A percentile compares a stretch with the other conserved stretches of the same genome.
Evolutionary conservation across 2,113 vertebrate species (phyloP).

Genomic region (Forbesichthys agassizii): DNA sequence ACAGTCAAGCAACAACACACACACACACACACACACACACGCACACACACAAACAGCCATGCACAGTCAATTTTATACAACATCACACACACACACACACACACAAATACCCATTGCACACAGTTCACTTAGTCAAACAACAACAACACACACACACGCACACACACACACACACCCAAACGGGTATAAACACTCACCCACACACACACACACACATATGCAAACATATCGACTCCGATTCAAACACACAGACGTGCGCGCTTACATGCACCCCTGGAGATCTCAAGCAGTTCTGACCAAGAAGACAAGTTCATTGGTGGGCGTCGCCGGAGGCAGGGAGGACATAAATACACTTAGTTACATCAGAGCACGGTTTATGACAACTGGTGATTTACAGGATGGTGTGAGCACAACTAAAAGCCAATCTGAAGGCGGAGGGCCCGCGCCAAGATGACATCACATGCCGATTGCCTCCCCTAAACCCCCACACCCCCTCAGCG

Average conservation of each 20-base stretch:
- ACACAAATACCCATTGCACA: not conserved
- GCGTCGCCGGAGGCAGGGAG: slow-evolving; percentile 31
- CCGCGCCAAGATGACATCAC: too few relatives aligned
- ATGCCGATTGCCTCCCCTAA: too few relatives aligned
- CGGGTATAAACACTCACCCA: not conserved
- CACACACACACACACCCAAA: slow-evolving; percentile 14
- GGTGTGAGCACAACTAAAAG: slow-evolving; percentile 20
- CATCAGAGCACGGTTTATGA: slow-evolving; percentile 23
- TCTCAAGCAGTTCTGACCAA: slow-evolving; percentile 23
- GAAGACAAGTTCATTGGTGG: slow-evolving; percentile 30
- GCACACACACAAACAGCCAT: slow-evolving; percentile 12
- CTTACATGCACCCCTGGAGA: slow-evolving; percentile 45
- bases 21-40: not conserved
- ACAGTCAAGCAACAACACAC: not conserved
- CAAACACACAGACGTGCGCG: not conserved
- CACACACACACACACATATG: slow-evolving; percentile 9
- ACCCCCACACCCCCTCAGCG: not conserved
- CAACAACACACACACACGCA: slow-evolving; percentile 12
- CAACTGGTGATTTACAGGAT: slow-evolving; percentile 34
- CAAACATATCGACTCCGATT: not conserved
- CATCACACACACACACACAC: not conserved
- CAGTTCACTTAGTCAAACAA: slow-evolving; percentile 1
- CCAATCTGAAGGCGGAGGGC: slow-evolving; percentile 19
- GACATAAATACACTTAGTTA: slow-evolving; percentile 43
- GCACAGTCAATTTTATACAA: not conserved